A percentile compares a stretch with the other conserved stretches of the same genome.
These are phyloP conservation scores for Pseudomyrmex cubaensis DNA, from an alignment of 1,140 invertebrate genomes.

Conservation along the genomic window DNA sequence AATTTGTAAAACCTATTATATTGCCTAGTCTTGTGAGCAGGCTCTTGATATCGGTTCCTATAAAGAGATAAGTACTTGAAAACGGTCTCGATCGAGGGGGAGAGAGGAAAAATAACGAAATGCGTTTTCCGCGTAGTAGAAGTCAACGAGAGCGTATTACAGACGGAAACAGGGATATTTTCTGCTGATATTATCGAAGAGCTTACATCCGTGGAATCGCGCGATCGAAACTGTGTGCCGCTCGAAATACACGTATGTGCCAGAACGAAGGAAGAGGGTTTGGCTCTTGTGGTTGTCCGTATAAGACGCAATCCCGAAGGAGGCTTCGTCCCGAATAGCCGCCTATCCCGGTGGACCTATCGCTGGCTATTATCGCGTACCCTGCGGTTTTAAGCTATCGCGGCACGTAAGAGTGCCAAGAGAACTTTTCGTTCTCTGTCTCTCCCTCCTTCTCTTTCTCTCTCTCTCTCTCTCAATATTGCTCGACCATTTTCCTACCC, in stretches of 20 bases:
- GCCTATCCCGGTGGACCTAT: constrained; percentile 74
- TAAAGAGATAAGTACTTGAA: constrained; percentile 13
- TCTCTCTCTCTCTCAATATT: constrained; percentile 48
- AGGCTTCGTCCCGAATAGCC: constrained; percentile 51
- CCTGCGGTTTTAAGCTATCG: constrained; percentile 80
- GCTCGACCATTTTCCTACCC: constrained; percentile 27
- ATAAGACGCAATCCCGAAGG: constrained; percentile 62
- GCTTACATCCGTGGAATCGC: background rate
- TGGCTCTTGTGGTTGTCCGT: constrained; percentile 22
- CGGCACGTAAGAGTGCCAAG: constrained; percentile 55
- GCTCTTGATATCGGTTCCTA: constrained; percentile 2
- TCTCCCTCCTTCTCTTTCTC: constrained; percentile 19
- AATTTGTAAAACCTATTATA: constrained; percentile 26
- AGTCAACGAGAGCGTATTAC: background rate
- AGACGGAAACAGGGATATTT: constrained; percentile 30
- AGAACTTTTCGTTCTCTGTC: constrained; percentile 57
- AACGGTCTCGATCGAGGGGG: constrained; percentile 1
- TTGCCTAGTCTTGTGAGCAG: background rate
- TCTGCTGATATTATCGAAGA: constrained; percentile 21
- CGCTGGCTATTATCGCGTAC: constrained; percentile 80
- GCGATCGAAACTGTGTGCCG: constrained; percentile 1
- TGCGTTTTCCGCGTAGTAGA: constrained; percentile 2
- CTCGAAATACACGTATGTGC: constrained; percentile 22
- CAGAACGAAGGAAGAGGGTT: background rate
- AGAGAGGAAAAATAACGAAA: constrained; percentile 26